These are phyloP conservation scores for Polietes domitor DNA, from an alignment of 2,888 invertebrate genomes.

Conservation along the genomic window DNA sequence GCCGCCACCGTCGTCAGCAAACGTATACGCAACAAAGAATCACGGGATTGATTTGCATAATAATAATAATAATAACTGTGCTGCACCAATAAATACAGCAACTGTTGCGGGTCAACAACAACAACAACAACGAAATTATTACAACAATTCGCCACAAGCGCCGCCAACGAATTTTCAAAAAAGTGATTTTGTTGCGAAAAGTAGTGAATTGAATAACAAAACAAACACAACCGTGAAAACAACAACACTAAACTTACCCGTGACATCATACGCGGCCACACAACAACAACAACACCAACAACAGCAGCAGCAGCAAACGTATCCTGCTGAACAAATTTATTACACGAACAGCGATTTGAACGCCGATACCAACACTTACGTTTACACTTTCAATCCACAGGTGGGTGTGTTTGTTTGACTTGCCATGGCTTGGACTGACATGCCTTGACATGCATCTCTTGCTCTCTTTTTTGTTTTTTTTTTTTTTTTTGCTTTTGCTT, in stretches of 20 bases:
- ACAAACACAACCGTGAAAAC: constrained; percentile 42
- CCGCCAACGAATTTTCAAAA: constrained; percentile 35
- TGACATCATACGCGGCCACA: constrained; percentile 61
- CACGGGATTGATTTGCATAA: constrained; percentile 36
- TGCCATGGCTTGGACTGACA: too few relatives aligned
- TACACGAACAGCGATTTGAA: constrained; percentile 64
- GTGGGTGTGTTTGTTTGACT: constrained; percentile 71
- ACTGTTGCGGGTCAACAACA: constrained; percentile 67
- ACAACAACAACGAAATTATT: constrained; percentile 52
- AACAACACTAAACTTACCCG: constrained; percentile 61
- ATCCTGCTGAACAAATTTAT: constrained; percentile 74
- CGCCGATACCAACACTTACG: constrained; percentile 66
- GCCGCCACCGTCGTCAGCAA: constrained; percentile 9
- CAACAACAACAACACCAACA: constrained; percentile 58
- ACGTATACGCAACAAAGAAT: constrained; percentile 38
- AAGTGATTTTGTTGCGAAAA: constrained; percentile 34
- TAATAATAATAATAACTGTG: constrained; percentile 50
- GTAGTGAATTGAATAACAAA: constrained; percentile 52
- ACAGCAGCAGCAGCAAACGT: constrained; percentile 58
- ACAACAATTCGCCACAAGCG: constrained; percentile 31
- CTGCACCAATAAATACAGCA: constrained; percentile 12
- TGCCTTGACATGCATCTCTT: too few relatives aligned
- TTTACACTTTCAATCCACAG: constrained; percentile 76
- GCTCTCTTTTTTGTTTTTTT: constrained; percentile 12
- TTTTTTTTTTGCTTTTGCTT: constrained; percentile 14